These are phyloP conservation scores for Sebastes miniatus DNA, from an alignment of 2,797 vertebrate species.

Conservation along the genomic window DNA sequence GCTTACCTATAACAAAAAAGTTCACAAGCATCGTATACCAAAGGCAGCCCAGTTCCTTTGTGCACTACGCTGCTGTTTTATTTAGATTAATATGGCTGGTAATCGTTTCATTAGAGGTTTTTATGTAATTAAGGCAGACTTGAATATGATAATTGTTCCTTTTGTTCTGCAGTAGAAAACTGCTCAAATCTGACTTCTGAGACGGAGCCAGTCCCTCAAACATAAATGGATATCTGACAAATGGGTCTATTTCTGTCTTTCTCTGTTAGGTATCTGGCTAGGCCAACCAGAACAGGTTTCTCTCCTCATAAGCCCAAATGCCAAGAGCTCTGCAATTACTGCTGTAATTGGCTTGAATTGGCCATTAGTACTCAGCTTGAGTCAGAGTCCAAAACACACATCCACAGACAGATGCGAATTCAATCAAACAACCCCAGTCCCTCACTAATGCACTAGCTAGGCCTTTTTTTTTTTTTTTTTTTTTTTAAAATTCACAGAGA, in stretches of 20 bases:
- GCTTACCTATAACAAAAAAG: not conserved
- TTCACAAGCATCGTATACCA: not conserved
- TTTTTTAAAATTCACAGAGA: not conserved
- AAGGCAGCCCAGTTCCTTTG: not conserved
- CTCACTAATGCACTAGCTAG: slow-evolving; percentile 3
- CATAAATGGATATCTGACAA: slow-evolving; percentile 16
- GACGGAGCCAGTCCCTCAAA: not conserved
- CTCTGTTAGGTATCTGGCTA: slow-evolving; percentile 27
- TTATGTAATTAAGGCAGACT: not conserved
- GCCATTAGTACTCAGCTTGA: slow-evolving; percentile 53
- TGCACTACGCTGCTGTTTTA: not conserved
- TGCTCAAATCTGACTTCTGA: slow-evolving; percentile 15
- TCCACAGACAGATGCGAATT: slow-evolving; percentile 41
- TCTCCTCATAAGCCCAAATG: slow-evolving; percentile 40
- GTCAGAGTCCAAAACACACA: slow-evolving; percentile 47
- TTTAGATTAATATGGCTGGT: not conserved
- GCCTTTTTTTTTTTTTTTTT: not conserved
- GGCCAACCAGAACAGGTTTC: slow-evolving; percentile 42
- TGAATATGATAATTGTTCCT: not conserved
- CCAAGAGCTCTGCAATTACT: slow-evolving; percentile 55
- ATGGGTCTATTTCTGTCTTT: slow-evolving; percentile 20
- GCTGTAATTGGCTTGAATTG: slow-evolving; percentile 53
- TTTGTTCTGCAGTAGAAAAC: not conserved
- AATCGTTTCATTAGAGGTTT: not conserved
- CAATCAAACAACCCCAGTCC: slow-evolving; percentile 13